A percentile compares a stretch with the other conserved stretches of the same genome.
Conservation (phyloP, 2,888 invertebrate genomes). For the Uropetala carovei region DNA sequence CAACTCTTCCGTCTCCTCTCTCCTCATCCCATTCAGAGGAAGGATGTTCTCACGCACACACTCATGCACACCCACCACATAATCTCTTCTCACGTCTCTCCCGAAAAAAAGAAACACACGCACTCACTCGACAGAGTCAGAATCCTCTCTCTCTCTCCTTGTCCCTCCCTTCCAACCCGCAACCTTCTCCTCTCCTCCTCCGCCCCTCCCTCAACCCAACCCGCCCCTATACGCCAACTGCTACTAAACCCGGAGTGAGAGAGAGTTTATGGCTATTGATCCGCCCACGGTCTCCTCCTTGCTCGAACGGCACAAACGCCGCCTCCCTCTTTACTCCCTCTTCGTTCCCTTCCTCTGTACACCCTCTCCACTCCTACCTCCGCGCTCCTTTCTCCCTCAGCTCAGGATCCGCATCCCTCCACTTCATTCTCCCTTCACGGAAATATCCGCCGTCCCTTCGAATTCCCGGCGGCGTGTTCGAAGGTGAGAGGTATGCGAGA, state of each 20-base stretch:
- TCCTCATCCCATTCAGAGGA: too few relatives aligned
- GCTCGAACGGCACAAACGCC: background rate
- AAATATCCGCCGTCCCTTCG: background rate
- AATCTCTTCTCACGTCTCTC: background rate
- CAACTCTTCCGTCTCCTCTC: too few relatives aligned
- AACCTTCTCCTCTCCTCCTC: background rate
- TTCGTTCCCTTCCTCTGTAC: background rate
- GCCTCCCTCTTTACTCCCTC: background rate
- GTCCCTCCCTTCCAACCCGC: background rate
- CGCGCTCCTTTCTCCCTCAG: background rate
- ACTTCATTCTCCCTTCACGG: background rate
- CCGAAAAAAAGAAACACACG: background rate
- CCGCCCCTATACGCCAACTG: background rate
- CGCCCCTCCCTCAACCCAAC: background rate
- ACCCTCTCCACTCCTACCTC: background rate
- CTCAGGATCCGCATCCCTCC: background rate
- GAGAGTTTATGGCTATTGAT: slow-evolving; percentile 32
- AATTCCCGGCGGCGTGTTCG: background rate
- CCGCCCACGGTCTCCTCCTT: background rate
- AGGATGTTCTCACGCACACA: too few relatives aligned
- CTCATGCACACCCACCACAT: too few relatives aligned
- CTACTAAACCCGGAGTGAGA: slow-evolving; percentile 9
- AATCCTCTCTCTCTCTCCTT: background rate
- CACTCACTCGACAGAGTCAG: background rate
- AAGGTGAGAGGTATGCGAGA: background rate